Evolutionary conservation across 53 echinoderm and acorn worm genomes (phyloP).

Genomic region (Paracentrotus lividus): DNA sequence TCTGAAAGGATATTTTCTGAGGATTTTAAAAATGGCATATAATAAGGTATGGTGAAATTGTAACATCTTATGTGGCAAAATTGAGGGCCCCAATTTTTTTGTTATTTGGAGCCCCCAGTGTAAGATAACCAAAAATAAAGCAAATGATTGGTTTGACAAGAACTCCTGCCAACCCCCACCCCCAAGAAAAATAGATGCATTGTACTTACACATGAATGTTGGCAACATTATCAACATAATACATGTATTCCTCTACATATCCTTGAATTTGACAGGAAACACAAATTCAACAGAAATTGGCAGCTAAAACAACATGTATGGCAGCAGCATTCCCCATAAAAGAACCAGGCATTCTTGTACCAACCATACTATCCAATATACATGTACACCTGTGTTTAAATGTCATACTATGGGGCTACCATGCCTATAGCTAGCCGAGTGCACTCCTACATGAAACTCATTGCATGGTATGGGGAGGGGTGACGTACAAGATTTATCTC

Average conservation of each 20-base stretch:
- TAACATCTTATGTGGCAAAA: too few species aligned
- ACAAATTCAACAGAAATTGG: not conserved
- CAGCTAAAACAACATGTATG: slow-evolving; percentile 2
- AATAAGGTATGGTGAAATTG: too few species aligned
- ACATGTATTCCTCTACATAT: not conserved
- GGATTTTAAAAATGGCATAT: too few species aligned
- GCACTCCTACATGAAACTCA: not conserved
- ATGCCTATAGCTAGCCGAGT: not conserved
- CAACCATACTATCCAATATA: not conserved
- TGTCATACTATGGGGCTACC: not conserved
- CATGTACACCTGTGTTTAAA: slow-evolving; percentile 35
- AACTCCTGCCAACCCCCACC: too few species aligned
- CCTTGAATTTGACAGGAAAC: not conserved
- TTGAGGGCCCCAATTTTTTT: too few species aligned
- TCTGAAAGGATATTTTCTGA: too few species aligned
- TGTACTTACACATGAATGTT: not conserved
- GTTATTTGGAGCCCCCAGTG: too few species aligned
- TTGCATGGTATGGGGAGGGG: not conserved
- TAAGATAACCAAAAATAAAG: too few species aligned
- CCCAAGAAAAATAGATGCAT: not conserved
- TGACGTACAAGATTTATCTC: slow-evolving; percentile 40
- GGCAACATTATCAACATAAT: too few species aligned
- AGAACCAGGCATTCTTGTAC: not conserved
- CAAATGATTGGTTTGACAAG: too few species aligned
- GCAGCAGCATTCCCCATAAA: not conserved